A percentile compares a stretch with the other conserved stretches of the same genome.
Conservation (phyloP, 2,113 vertebrate genomes). For the Bufo bufo region DNA sequence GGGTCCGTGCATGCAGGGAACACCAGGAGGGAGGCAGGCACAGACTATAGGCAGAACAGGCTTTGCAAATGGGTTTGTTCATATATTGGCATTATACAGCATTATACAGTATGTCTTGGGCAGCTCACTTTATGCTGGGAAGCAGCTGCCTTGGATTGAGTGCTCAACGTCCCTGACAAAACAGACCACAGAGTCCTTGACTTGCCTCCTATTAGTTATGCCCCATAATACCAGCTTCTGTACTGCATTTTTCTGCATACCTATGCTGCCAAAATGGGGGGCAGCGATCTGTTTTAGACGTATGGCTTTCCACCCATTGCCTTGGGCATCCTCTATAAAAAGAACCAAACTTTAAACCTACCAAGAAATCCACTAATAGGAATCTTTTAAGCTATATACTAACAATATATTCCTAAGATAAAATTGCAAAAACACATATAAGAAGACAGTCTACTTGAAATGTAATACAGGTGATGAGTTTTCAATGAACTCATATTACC, state of each 20-base stretch:
- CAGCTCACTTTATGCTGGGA: too few species aligned
- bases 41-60: too few species aligned
- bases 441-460: too few species aligned
- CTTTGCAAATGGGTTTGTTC: too few species aligned
- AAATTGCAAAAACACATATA: too few species aligned
- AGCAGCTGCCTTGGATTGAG: background rate
- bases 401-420: too few species aligned
- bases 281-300: background rate
- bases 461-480: background rate
- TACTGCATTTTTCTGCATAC: too few species aligned
- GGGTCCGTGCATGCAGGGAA: too few species aligned
- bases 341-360: background rate
- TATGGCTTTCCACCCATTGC: background rate
- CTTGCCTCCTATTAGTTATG: background rate
- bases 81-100: too few species aligned
- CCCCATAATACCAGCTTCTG: background rate
- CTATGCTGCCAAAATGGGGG: background rate
- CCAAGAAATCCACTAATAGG: background rate
- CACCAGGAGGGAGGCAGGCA: too few species aligned
- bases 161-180: background rate
- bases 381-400: background rate
- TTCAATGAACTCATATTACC: background rate
- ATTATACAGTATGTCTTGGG: too few species aligned
- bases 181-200: background rate
- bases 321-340: background rate